Conservation (phyloP, 2,113 vertebrate genomes). For the Rhinogobius similis region DNA sequence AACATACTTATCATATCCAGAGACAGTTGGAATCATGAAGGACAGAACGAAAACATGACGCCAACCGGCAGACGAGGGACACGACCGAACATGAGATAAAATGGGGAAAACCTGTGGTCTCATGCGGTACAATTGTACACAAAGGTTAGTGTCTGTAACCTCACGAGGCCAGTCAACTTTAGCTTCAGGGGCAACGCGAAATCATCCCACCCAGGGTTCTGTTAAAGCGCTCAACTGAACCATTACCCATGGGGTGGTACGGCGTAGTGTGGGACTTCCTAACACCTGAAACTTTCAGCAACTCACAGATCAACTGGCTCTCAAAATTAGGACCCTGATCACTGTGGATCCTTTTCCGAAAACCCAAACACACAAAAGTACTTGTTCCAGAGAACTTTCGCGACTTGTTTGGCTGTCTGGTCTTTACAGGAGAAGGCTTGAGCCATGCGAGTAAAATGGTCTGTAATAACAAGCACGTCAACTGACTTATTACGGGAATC, state of each 20-base stretch:
- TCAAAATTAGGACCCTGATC: slow-evolving; percentile 3
- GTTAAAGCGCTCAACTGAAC: background rate
- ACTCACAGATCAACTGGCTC: background rate
- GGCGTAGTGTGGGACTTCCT: background rate
- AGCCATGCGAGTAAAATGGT: background rate
- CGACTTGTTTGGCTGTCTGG: background rate
- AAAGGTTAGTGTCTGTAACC: background rate
- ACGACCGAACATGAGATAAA: background rate
- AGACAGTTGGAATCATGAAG: background rate
- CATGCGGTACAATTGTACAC: background rate
- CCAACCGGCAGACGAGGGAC: background rate
- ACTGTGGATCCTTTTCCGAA: background rate
- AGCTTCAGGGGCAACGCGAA: background rate
- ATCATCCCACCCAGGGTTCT: background rate
- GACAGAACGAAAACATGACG: background rate
- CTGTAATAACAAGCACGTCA: background rate
- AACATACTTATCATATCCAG: background rate
- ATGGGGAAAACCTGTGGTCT: background rate
- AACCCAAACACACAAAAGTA: too few species aligned
- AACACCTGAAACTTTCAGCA: background rate
- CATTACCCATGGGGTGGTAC: background rate
- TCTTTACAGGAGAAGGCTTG: background rate
- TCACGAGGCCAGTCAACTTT: background rate
- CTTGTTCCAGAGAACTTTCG: background rate
- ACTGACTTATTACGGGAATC: background rate